phyloP scores from a whole-genome alignment of 2,113 vertebrate species.

The Gobio gobio region DNA sequence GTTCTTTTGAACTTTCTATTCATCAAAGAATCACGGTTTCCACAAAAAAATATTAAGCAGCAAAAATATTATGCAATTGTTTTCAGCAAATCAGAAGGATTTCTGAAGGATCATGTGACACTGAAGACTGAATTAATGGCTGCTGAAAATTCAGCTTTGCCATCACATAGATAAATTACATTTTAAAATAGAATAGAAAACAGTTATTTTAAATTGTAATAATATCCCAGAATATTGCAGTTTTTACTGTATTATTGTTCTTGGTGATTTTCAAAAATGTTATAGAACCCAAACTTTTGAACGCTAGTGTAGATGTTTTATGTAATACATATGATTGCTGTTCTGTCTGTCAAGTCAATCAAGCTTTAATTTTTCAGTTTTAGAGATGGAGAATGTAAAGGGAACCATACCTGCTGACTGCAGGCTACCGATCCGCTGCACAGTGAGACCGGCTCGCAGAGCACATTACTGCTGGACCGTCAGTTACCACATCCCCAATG shows the following conservation, averaged over 20 bases:
- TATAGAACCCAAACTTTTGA: neutral
- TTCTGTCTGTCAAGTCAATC: neutral
- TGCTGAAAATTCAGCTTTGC: no score
- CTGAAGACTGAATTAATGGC: no score
- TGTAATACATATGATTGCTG: neutral
- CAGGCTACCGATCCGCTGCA: conserved; percentile 72
- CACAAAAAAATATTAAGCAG: neutral
- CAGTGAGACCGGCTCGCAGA: conserved; percentile 68
- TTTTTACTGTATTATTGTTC: neutral
- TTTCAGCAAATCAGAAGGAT: neutral
- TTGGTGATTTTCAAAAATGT: neutral
- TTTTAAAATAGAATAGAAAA: neutral
- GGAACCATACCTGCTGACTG: conserved; percentile 79
- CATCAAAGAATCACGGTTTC: neutral
- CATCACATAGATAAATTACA: neutral
- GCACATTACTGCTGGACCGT: conserved; percentile 83
- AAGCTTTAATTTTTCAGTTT: conserved; percentile 67
- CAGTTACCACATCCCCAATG: conserved; percentile 75
- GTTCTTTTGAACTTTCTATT: neutral
- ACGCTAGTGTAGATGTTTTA: neutral
- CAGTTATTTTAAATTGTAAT: neutral
- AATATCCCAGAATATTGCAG: neutral
- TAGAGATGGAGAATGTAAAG: conserved; percentile 79
- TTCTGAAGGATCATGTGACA: no score
- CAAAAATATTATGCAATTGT: neutral